phyloP scores from a whole-genome alignment of 2,113 vertebrate species.

The Anthoscopus minutus region DNA sequence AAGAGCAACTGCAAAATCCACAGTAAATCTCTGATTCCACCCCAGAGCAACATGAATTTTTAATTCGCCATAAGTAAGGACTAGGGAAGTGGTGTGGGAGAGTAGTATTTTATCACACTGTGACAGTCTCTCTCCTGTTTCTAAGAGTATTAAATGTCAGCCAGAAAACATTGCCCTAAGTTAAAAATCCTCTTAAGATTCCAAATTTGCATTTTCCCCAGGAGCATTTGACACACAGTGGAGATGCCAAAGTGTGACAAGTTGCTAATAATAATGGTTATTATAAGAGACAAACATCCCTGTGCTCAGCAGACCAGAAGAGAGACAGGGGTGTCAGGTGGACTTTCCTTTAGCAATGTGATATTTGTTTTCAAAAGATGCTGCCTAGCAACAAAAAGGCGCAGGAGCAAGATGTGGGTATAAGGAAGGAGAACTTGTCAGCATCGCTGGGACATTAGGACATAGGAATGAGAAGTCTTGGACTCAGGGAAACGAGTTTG shows the following conservation, averaged over 20 bases:
- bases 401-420: neutral
- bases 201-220: neutral
- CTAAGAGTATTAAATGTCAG: neutral
- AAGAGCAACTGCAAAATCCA: neutral
- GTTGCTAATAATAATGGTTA: neutral
- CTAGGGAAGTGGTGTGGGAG: neutral
- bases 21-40: neutral
- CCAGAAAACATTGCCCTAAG: neutral
- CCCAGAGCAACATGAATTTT: neutral
- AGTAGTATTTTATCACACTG: neutral
- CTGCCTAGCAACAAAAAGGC: conserved; percentile 8
- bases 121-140: neutral
- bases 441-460: neutral
- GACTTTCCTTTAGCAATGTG: neutral
- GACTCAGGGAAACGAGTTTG: neutral
- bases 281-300: neutral
- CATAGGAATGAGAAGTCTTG: neutral
- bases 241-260: neutral
- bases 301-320: neutral
- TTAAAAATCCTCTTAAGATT: neutral
- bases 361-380: conserved; percentile 23
- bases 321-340: neutral
- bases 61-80: neutral
- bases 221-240: neutral
- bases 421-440: neutral